Base-by-base conservation (phyloP, 2,888 invertebrate genomes). In the Trichacis sp. region DNA sequence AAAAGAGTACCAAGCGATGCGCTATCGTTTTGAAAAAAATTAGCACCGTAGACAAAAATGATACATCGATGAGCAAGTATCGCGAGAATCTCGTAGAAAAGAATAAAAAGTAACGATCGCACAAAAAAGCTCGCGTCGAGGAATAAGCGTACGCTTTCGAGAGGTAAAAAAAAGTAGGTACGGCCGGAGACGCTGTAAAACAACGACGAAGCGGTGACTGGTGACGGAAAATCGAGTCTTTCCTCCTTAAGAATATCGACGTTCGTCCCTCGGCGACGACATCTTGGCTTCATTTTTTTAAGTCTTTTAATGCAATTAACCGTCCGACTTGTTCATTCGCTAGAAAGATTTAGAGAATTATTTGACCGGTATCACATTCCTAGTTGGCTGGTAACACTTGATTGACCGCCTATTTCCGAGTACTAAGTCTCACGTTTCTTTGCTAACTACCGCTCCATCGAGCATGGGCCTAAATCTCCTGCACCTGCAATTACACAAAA, bases 401-500 rank as follows among this genome's bases (percentile, higher is more conserved):
- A 73, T 68, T 75, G 73, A 76, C 76, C 73, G 68, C 72, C 64
- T 68, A 52, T 60, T 43, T 71, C 72, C 66, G 36, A 69, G 64
- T 57, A 72, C 69, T 74, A 74, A 79, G 64, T 73, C 82, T 84
- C 84, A 83, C 83, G 83, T 82, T 67, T 83, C 82, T 73, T 77
- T 76, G 75, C 78, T 79, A 65, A 77, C 73, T 76, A 83, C 76
- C 59, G 82, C 77, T 69, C 77, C 73, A 56, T 83, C 83, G 55
- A 82, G 81, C 74, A 84, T 79, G 69, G 83, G 84, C 74, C 81
- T 78, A 75, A 81, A 84, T 77, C 84, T 78, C 65, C 83, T 82
- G 68, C 83, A 84, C 72, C 83, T 84, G 71, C 6, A 77, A 77
- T 61, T 68, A 17, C 1, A 64, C 5, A 17, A 24, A 33, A 33